Evolutionary conservation across 64 coral and sea anemone species (phyloP), one percentile per base, ranked within the genome.

Genomic region (Montipora cactus): DNA sequence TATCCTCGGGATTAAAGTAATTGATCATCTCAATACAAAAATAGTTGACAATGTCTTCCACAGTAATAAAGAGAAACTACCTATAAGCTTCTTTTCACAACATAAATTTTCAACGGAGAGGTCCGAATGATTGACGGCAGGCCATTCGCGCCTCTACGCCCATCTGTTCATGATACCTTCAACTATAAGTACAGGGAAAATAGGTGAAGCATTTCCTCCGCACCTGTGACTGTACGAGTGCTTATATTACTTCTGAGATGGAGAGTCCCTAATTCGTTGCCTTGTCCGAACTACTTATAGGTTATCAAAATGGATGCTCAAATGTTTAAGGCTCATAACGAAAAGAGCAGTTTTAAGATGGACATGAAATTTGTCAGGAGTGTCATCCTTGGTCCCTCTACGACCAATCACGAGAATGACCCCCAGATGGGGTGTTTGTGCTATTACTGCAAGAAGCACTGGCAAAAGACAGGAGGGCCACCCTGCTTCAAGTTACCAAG

Each of bases 351-450:
- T 6, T 86, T 86, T 86, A 0, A 7, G 49, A 9, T 86, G 18
- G 66, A 86, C 18, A 71, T 86, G 19, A 13, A 86, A 59, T 86
- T 86, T 49, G 82, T 46, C 5, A 69, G 66, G 37, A 86, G 68
- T 47, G 82, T 86, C 18, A 49, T 86, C 19, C 66, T 28, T 18
- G 82, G 82, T 5, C 82, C 1, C 2, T 71, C 62, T 22, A 47
- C 66, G 13, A 9, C 67, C 21, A 46, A 86, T 72, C 82, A 86
- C n/a, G 82, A 71, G 8, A 9, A 21, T 5, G 49, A 86, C 20
- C 82, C 82, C 0, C 28, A 67, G 8, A 5, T 49, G 46, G 64
- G 66, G 21, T 86, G 82, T 9, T 0, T 12, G 64, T 86, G 82
- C 19, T 86, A 50, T 19, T 86, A 71, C 16, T 86, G 82, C 50